These are phyloP conservation scores for Drosophila sproati DNA, from an alignment of 1,140 invertebrate genomes.

Conservation along the genomic window DNA sequence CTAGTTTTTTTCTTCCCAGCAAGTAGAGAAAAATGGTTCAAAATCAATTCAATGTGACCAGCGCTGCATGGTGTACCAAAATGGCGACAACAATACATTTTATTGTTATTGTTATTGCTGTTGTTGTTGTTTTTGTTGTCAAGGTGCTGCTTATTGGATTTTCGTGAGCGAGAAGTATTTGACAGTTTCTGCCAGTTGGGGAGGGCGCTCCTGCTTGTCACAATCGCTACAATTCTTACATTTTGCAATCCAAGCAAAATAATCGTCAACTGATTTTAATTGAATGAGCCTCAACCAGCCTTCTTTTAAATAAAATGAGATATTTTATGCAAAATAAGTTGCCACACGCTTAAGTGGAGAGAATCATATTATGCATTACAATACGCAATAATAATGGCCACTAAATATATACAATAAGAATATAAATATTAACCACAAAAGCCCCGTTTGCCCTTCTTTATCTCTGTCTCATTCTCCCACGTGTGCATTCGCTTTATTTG, in stretches of 20 bases:
- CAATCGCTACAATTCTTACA: conserved; percentile 16
- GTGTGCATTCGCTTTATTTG: conserved; percentile 55
- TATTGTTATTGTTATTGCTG: conserved; percentile 4
- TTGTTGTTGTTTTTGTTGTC: conserved; percentile 43
- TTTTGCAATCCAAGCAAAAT: conserved; percentile 18
- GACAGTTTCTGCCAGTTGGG: conserved; percentile 42
- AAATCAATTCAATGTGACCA: conserved; percentile 77
- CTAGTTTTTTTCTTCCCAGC: conserved; percentile 2
- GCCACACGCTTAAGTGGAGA: conserved; percentile 48
- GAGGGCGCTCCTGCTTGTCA: conserved; percentile 15
- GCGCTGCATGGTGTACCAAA: conserved; percentile 43
- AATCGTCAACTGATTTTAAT: conserved; percentile 45
- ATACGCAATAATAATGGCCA: conserved; percentile 61
- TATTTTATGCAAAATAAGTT: conserved; percentile 54
- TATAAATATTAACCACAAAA: conserved; percentile 77
- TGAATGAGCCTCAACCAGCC: conserved; percentile 20
- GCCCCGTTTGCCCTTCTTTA: conserved; percentile 42
- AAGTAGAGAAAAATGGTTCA: conserved; percentile 54
- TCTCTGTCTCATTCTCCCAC: not conserved
- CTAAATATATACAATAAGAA: conserved; percentile 70
- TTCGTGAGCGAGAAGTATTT: conserved; percentile 54
- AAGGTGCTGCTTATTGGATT: conserved; percentile 73
- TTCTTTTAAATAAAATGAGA: conserved; percentile 8
- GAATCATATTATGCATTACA: conserved; percentile 72
- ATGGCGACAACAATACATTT: conserved; percentile 65